A percentile compares a stretch with the other conserved stretches of the same genome.
Evolutionary conservation across 2,888 invertebrate species (phyloP).

Genomic region (Spisula subtruncata): DNA sequence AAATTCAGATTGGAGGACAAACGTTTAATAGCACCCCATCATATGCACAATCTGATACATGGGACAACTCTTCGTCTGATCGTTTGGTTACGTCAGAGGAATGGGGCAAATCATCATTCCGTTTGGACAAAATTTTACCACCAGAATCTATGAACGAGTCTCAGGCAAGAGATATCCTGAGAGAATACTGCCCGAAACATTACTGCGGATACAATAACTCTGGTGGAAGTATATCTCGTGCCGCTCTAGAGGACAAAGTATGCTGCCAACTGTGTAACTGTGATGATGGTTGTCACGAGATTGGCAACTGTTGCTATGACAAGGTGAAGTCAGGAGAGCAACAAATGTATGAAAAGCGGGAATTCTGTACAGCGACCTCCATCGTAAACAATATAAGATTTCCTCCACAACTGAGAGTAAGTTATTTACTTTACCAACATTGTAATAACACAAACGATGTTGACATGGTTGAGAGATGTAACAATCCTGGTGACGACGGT

Average conservation of each 20-base stretch:
- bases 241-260: background rate
- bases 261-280: background rate
- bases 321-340: background rate
- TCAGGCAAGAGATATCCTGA: background rate
- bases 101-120: too few species aligned
- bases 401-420: background rate
- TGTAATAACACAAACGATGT: background rate
- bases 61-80: too few species aligned
- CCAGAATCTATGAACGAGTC: background rate
- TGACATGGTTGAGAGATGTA: background rate
- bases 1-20: too few species aligned
- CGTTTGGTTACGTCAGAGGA: too few species aligned
- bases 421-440: background rate
- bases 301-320: constrained; percentile 17
- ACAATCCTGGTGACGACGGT: background rate
- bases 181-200: background rate
- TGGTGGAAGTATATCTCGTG: background rate
- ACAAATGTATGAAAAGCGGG: background rate
- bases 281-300: background rate
- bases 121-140: too few species aligned
- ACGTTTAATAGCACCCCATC: too few species aligned
- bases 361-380: background rate
- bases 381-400: background rate
- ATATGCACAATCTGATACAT: too few species aligned
- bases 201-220: background rate